A percentile compares a stretch with the other conserved stretches of the same genome.
Conservation (phyloP, 2,888 invertebrate species). For the Phragmatobia fuliginosa region DNA sequence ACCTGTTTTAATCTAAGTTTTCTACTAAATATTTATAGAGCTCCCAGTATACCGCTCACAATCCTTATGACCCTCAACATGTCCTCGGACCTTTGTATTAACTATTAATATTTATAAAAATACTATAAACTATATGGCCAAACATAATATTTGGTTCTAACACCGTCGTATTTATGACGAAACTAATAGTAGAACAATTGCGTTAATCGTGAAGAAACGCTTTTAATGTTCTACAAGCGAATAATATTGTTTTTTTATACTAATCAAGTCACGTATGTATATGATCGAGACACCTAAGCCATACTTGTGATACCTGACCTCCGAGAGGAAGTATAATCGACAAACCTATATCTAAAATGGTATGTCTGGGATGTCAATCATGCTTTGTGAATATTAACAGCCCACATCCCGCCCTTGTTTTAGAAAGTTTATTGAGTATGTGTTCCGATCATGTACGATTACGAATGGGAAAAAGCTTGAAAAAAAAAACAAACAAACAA, state of each 20-base stretch:
- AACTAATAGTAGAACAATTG: neutral
- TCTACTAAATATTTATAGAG: neutral
- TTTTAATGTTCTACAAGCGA: neutral
- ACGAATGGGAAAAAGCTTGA: neutral
- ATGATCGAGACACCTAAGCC: neutral
- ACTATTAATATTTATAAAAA: neutral
- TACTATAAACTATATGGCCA: neutral
- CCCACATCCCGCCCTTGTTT: neutral
- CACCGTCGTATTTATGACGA: neutral
- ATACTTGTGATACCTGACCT: slow-evolving; percentile 1
- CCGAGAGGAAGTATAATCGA: slow-evolving; percentile 30
- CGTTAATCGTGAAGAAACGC: neutral
- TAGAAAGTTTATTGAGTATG: slow-evolving; percentile 1
- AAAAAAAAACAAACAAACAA: neutral
- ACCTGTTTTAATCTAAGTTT: no score
- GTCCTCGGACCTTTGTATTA: neutral
- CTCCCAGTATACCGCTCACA: neutral
- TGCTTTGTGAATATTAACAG: slow-evolving; percentile 43
- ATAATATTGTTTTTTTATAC: neutral
- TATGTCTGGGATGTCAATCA: slow-evolving; percentile 17
- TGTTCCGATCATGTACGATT: neutral
- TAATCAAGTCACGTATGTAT: slow-evolving; percentile 1
- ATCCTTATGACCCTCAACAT: neutral
- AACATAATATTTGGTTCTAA: neutral
- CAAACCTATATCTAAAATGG: slow-evolving; percentile 38